phyloP scores from a whole-genome alignment of 2,797 vertebrate species.

The Knipowitschia caucasica region DNA sequence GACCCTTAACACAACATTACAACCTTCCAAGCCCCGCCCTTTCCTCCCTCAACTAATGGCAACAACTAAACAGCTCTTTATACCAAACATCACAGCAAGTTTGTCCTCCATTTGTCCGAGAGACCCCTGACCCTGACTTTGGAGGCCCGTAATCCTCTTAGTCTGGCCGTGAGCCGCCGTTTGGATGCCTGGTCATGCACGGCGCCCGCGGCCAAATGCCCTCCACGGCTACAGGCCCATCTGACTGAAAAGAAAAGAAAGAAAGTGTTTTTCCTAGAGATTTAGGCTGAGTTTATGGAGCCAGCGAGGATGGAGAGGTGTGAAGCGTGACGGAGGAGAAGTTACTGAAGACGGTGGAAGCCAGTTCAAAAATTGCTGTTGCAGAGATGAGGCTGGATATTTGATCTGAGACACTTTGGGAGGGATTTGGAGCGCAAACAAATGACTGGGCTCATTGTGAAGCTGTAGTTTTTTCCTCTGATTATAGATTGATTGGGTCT shows the following conservation, averaged over 20 bases:
- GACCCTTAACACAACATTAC: no score
- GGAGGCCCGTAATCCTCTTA: slow-evolving; percentile 61
- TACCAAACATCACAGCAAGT: slow-evolving; percentile 3
- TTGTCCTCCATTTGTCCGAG: slow-evolving; percentile 46
- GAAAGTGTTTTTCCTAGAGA: slow-evolving; percentile 3
- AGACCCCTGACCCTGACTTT: slow-evolving; percentile 52
- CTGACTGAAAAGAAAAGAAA: background rate
- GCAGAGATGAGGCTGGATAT: background rate
- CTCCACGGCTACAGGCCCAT: slow-evolving; percentile 9
- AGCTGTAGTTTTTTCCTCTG: no score
- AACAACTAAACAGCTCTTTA: background rate
- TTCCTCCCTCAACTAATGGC: no score
- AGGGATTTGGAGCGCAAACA: no score
- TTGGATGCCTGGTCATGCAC: slow-evolving; percentile 70
- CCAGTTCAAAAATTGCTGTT: background rate
- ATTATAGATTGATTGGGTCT: no score
- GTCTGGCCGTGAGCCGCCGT: slow-evolving; percentile 52
- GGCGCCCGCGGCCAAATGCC: slow-evolving; percentile 36
- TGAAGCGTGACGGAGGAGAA: background rate
- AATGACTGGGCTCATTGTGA: no score
- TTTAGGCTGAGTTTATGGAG: background rate
- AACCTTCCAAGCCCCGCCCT: no score
- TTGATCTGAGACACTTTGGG: no score
- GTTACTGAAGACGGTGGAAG: background rate
- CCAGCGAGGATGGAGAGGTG: background rate